These are phyloP conservation scores for Abscondita cerata DNA, from an alignment of 2,888 invertebrate species.

Conservation along the genomic window DNA sequence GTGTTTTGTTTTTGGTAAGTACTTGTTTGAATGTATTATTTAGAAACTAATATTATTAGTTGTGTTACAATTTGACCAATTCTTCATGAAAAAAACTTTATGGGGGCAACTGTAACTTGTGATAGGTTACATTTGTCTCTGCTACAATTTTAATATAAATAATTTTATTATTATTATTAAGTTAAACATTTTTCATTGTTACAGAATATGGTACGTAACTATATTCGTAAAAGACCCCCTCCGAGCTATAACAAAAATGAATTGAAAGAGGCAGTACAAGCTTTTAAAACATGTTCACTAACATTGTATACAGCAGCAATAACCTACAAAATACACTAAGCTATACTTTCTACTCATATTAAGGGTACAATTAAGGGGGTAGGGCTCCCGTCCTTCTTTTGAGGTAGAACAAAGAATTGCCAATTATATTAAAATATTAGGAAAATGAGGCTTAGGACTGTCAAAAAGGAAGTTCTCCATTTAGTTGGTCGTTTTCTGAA, in stretches of 20 bases:
- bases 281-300: not conserved
- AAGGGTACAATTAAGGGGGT: not conserved
- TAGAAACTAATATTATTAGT: too few species aligned
- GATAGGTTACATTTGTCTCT: constrained; percentile 4
- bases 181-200: not conserved
- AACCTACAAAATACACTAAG: not conserved
- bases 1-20: too few species aligned
- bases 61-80: too few species aligned
- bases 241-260: not conserved
- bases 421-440: not conserved
- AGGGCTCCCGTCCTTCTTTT: not conserved
- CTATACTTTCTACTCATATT: not conserved
- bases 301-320: not conserved
- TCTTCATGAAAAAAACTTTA: too few species aligned
- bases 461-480: constrained; percentile 1
- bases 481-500: not conserved
- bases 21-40: too few species aligned
- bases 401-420: not conserved
- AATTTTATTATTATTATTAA: not conserved
- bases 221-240: constrained; percentile 7
- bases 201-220: constrained; percentile 9
- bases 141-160: not conserved
- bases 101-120: not conserved
- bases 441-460: not conserved
- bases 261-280: constrained; percentile 4